Conservation (phyloP, 2,888 invertebrate species). For the Cheilosia vulpina region DNA sequence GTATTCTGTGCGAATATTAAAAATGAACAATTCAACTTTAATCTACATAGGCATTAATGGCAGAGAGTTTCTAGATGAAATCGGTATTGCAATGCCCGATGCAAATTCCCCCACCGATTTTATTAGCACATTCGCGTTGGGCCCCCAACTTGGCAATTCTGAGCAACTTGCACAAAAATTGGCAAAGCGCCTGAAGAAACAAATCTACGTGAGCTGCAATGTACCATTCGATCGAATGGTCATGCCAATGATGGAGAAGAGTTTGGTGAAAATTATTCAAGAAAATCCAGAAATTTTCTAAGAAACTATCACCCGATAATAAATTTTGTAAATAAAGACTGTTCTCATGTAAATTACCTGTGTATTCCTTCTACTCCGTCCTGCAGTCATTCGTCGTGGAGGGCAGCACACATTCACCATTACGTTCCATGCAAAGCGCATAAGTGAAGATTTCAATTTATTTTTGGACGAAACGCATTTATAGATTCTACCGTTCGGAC, state of each 20-base stretch:
- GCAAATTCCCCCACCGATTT: constrained; percentile 77
- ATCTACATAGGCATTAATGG: constrained; percentile 83
- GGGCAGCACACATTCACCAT: constrained; percentile 38
- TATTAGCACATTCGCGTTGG: constrained; percentile 82
- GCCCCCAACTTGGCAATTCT: constrained; percentile 81
- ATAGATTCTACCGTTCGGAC: constrained; percentile 55
- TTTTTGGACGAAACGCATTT: constrained; percentile 61
- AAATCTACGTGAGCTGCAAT: constrained; percentile 84
- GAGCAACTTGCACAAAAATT: constrained; percentile 81
- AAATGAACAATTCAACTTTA: constrained; percentile 83
- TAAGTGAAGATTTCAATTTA: constrained; percentile 59
- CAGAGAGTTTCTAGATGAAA: constrained; percentile 81
- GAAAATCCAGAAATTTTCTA: constrained; percentile 78
- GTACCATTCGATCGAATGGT: constrained; percentile 80
- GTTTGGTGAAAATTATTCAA: constrained; percentile 83
- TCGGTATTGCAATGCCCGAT: constrained; percentile 80
- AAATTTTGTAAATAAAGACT: constrained; percentile 44
- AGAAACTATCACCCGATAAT: constrained; percentile 77
- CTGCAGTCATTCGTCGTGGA: constrained; percentile 59
- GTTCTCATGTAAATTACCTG: constrained; percentile 17
- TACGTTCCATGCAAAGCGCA: constrained; percentile 42
- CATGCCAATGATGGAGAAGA: constrained; percentile 82
- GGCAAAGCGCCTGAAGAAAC: constrained; percentile 83
- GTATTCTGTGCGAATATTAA: constrained; percentile 82
- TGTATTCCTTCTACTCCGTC: constrained; percentile 3